Evolutionary conservation across 2,888 invertebrate genomes (phyloP).

Genomic region (Lutraria lutraria): DNA sequence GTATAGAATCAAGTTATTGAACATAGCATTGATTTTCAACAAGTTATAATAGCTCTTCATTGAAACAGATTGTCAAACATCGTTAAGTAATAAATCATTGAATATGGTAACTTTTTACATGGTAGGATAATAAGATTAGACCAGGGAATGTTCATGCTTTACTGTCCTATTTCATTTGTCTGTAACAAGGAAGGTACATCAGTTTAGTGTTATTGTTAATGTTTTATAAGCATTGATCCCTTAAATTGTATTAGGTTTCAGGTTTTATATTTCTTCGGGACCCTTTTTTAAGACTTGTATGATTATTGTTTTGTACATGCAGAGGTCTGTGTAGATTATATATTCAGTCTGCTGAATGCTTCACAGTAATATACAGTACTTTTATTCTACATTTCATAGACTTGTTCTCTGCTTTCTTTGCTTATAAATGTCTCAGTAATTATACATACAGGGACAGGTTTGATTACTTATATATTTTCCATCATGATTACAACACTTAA

Average conservation of each 20-base stretch:
- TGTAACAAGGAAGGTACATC: not conserved
- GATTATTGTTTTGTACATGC: not conserved
- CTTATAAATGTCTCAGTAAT: not conserved
- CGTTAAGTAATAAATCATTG: slow-evolving; percentile 53
- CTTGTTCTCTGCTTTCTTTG: not conserved
- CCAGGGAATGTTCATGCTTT: not conserved
- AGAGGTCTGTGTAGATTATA: not conserved
- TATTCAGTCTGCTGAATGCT: not conserved
- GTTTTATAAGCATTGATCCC: not conserved
- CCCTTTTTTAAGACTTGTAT: not conserved
- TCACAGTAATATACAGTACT: no score
- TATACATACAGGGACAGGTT: not conserved
- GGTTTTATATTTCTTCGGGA: not conserved
- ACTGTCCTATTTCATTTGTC: not conserved
- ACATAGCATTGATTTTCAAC: slow-evolving; percentile 41
- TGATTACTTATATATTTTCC: no score
- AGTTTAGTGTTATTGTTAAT: not conserved
- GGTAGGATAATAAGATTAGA: slow-evolving; percentile 38
- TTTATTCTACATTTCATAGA: no score
- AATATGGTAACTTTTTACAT: slow-evolving; percentile 43
- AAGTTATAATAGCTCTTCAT: slow-evolving; percentile 34
- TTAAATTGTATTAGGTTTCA: not conserved
- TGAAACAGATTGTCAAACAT: slow-evolving; percentile 38
- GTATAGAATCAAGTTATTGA: slow-evolving; percentile 4
- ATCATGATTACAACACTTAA: not conserved